Evolutionary conservation across 2,888 invertebrate species (phyloP).

Genomic region (Rhyacophila evoluta): DNA sequence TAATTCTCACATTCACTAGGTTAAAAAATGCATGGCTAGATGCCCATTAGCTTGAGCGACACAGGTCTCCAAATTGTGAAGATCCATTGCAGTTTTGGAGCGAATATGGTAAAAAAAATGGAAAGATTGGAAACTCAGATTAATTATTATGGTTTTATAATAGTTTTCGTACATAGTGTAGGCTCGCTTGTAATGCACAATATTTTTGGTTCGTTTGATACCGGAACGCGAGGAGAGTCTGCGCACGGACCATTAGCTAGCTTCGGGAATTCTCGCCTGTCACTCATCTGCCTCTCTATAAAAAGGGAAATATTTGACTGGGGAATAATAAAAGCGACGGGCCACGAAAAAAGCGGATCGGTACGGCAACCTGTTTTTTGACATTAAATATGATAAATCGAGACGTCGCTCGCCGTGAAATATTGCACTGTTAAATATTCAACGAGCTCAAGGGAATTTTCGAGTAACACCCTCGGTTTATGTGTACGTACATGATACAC

Average conservation of each 20-base stretch:
- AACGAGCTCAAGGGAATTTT: background rate
- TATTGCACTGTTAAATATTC: constrained; percentile 28
- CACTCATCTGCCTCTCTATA: constrained; percentile 45
- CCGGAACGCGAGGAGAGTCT: background rate
- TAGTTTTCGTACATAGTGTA: background rate
- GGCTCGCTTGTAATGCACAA: background rate
- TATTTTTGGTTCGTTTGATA: constrained; percentile 18
- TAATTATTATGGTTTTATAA: too few species aligned
- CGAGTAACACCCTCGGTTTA: background rate
- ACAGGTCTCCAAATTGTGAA: too few species aligned
- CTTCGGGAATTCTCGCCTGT: constrained; percentile 51
- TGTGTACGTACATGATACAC: background rate
- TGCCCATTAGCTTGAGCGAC: too few species aligned
- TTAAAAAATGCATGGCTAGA: too few species aligned
- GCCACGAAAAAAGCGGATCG: constrained; percentile 47
- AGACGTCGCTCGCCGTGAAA: constrained; percentile 22
- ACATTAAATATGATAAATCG: constrained; percentile 55
- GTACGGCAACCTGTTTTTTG: constrained; percentile 53
- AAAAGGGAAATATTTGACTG: constrained; percentile 53
- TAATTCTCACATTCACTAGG: too few species aligned
- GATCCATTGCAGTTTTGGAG: too few species aligned
- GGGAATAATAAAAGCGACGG: constrained; percentile 53
- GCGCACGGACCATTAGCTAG: constrained; percentile 48
- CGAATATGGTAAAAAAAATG: too few species aligned
- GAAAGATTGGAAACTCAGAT: too few species aligned